Base-by-base conservation (phyloP, 2,888 invertebrate species). In the Apamea sordens region DNA sequence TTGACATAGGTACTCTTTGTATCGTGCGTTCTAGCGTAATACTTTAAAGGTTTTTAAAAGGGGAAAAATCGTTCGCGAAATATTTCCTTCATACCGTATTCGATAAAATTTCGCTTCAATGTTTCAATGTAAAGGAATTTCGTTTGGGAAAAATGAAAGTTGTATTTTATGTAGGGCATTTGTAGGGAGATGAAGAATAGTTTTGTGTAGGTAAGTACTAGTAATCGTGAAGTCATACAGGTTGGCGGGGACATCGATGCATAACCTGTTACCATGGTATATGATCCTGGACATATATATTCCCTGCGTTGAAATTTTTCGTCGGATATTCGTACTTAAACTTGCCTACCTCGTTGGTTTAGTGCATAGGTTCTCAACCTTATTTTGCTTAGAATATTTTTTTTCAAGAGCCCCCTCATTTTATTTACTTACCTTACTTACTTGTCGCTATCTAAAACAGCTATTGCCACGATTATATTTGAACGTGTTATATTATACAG, bases 1-100 rank as follows among this genome's bases (percentile, higher is more conserved):
- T 84, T 80, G 73, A 83, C 75, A 74, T 61, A 79, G 56, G 73
- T 71, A 44, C 72, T 68, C 82, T 76, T 73, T 85, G 79, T 79
- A 71, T 68, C 59, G 67, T 74, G 21, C 53, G 36, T 70, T 77
- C 74, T 59, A 63, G 59, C 59, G 73, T 82, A 73, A 76, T 86
- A 81, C 73, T 88, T 82, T 79, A 82, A 76, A 84, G 77, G 79
- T 70, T 79, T 89, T 87, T 82, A 73, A 82, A 80, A 82, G 77
- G 61, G 78, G 36, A 74, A 82, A 86, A 86, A 87, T 84, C 82
- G 63, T 79, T 83, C 73, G 59, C 24, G 70, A 84, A 87, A 88
- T 89, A 89, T 87, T 86, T 79, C 83, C 79, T 77, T 69, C 44
- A 73, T 78, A 76, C 67, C 41, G 69, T 82, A 72, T 83, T 85